Conservation (phyloP, 2,113 vertebrate genomes). For the Bufo bufo region DNA sequence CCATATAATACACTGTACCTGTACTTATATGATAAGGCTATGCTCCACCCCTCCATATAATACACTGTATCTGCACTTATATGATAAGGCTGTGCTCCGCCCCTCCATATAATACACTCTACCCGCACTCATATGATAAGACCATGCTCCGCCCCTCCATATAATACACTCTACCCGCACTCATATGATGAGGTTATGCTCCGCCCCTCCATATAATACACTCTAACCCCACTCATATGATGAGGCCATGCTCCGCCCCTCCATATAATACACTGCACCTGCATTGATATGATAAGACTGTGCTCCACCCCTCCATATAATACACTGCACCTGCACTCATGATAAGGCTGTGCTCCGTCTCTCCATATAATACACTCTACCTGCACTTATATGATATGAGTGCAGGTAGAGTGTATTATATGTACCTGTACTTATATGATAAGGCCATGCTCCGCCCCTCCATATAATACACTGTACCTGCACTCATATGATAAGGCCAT, state of each 20-base stretch:
- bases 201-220: neutral
- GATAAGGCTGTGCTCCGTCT: neutral
- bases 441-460: too few species aligned
- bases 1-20: neutral
- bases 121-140: neutral
- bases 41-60: neutral
- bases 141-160: neutral
- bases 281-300: neutral
- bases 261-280: neutral
- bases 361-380: neutral
- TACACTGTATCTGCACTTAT: too few species aligned
- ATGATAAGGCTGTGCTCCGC: too few species aligned
- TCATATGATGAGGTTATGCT: neutral
- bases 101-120: neutral
- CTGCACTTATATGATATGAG: too few species aligned
- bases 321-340: neutral
- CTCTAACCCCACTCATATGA: neutral
- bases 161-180: neutral
- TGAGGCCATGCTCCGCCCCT: neutral
- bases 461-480: too few species aligned
- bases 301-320: neutral
- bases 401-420: too few species aligned
- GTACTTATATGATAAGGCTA: too few species aligned
- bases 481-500: too few species aligned
- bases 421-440: too few species aligned